These are phyloP conservation scores for Pterois miles DNA, from an alignment of 2,797 vertebrate species.

Conservation along the genomic window DNA sequence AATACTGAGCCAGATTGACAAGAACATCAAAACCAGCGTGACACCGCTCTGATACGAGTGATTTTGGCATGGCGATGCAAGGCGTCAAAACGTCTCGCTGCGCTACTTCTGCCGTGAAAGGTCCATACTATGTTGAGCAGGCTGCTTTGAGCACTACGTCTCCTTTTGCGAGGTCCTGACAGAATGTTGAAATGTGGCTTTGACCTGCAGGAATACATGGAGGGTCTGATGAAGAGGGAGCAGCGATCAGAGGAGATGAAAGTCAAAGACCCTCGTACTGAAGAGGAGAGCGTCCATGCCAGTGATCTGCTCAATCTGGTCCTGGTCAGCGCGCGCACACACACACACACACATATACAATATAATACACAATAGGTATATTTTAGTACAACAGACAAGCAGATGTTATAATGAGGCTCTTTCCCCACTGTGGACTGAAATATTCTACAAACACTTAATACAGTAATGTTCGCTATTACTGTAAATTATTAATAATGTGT, in stretches of 20 bases:
- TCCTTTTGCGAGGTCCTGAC: neutral
- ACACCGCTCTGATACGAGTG: neutral
- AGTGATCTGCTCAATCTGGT: slow-evolving; percentile 81
- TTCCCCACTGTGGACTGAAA: neutral
- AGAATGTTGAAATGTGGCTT: slow-evolving; percentile 8
- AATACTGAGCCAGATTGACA: neutral
- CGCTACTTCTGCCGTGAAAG: neutral
- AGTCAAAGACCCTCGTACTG: slow-evolving; percentile 85
- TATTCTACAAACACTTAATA: neutral
- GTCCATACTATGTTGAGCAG: neutral
- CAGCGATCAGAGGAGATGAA: slow-evolving; percentile 80
- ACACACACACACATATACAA: neutral
- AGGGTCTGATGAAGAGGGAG: slow-evolving; percentile 85
- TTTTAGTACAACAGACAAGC: neutral
- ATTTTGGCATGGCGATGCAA: too few species aligned
- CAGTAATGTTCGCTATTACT: neutral
- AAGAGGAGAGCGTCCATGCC: slow-evolving; percentile 81
- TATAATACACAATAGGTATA: neutral
- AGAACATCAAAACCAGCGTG: neutral
- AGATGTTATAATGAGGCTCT: neutral
- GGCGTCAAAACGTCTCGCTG: too few species aligned
- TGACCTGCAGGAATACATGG: slow-evolving; percentile 87
- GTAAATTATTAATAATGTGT: neutral
- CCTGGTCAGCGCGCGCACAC: slow-evolving; percentile 74
- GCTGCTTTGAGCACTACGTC: neutral